Base-by-base conservation (phyloP, 1,140 invertebrate genomes). In the Babylonia areolata region DNA sequence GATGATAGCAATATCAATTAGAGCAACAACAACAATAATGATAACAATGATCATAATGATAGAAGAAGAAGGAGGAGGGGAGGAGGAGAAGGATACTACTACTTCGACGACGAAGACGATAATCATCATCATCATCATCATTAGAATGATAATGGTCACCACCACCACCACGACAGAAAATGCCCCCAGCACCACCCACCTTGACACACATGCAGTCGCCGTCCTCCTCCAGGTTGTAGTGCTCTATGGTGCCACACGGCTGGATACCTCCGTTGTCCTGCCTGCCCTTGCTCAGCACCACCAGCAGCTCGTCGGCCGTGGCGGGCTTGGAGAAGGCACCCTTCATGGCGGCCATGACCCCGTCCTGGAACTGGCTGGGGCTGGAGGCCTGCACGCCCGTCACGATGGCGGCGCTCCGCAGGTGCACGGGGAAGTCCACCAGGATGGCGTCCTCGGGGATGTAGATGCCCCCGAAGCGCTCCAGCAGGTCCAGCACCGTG, bases 401-500 rank as follows among this genome's bases (percentile, higher is more conserved):
- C 73, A 89, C 75, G 28, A 89, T 79, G n/a, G 86, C 54, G 51
- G 46, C 77, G 23, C 84, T 84, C 11, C 89, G 87, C 12, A 89
- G 84, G 40, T 89, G 87, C 35, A 89, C 86, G 6, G 89, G 89
- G 46, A 89, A 89, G 64, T 89, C 89, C 17, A 89, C 87, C 69
- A 88, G 83, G n/a, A 89, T 80, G 31, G 89, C 85, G 79, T 89
- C 89, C 73, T 89, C 89, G 9, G 89, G 89, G 2, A 89, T 73
- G 79, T 86, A 89, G 39, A 89, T 88, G 28, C 89, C 89, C 23
- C 89, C 89, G 82, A 88, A 87, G 31, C 84, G 35, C 28, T 89
- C 89, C 31, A 89, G 81, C 2, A 89, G 71, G 46, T 87, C 85
- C 40, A 89, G 78, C 5, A 88, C 84, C 6, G 86, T 58, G 69